Evolutionary conservation across 2,113 vertebrate species (phyloP).

Genomic region (Psophia crepitans): DNA sequence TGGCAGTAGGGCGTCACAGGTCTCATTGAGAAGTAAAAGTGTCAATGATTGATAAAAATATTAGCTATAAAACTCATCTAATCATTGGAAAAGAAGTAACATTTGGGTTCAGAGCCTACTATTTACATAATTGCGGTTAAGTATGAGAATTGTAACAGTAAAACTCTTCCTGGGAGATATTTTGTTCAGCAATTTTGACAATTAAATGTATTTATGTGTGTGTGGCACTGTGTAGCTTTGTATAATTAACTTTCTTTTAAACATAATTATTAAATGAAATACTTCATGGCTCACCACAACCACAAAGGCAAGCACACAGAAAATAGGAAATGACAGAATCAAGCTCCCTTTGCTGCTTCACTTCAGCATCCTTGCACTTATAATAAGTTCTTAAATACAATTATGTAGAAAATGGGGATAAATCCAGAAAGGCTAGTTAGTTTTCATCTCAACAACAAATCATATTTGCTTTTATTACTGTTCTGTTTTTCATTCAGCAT

Average conservation of each 20-base stretch:
- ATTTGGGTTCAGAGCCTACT: not conserved
- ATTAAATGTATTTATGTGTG: not conserved
- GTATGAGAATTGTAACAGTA: not conserved
- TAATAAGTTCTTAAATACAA: not conserved
- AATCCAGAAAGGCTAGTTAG: not conserved
- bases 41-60: not conserved
- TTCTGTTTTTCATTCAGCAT: not conserved
- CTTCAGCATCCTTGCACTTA: not conserved
- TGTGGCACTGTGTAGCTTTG: not conserved
- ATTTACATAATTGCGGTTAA: not conserved
- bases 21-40: not conserved
- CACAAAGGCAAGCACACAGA: not conserved
- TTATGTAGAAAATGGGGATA: not conserved
- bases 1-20: not conserved
- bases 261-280: not conserved
- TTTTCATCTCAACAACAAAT: not conserved
- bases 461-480: not conserved
- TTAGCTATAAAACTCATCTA: not conserved
- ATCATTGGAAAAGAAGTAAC: not conserved
- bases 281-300: not conserved
- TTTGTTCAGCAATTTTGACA: not conserved
- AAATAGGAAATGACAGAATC: not conserved
- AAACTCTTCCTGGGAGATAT: not conserved
- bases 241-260: slow-evolving; percentile 3
- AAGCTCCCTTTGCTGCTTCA: not conserved